Percentiles rank a stretch among this genome's conserved stretches.
These are phyloP conservation scores for Anomalospiza imberbis DNA, from an alignment of 2,797 vertebrate genomes.

Conservation along the genomic window DNA sequence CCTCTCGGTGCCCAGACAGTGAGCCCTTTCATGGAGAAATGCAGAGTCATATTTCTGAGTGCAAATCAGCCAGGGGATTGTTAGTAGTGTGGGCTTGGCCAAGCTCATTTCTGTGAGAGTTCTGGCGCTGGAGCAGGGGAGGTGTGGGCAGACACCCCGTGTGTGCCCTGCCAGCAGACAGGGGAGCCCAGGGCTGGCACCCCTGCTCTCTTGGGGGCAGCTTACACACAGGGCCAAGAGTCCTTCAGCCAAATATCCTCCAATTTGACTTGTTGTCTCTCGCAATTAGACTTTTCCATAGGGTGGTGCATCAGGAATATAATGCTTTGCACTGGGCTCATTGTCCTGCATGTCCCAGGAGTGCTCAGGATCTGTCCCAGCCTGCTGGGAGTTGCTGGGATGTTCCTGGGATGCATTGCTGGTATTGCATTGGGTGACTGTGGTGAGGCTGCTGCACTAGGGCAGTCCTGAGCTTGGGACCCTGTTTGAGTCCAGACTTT, in stretches of 20 bases:
- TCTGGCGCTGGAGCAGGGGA: neutral
- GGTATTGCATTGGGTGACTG: neutral
- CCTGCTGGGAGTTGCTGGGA: neutral
- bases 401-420: neutral
- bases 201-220: neutral
- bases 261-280: neutral
- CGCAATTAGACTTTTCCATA: neutral
- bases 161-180: neutral
- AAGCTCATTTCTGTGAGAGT: conserved; percentile 13
- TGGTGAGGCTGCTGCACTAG: neutral
- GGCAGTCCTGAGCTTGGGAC: neutral
- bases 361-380: neutral
- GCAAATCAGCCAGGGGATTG: conserved; percentile 26
- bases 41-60: conserved; percentile 67
- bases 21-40: conserved; percentile 65
- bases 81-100: conserved; percentile 33
- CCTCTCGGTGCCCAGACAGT: conserved; percentile 44
- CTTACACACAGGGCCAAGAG: neutral
- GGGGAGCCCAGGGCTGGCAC: neutral
- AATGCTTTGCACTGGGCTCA: rapidly evolving
- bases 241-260: neutral
- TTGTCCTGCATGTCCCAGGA: neutral
- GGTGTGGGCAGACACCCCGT: neutral
- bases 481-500: neutral
- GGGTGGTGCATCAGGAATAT: neutral